A percentile compares a stretch with the other conserved stretches of the same genome.
Evolutionary conservation across 2,888 invertebrate genomes (phyloP).

Genomic region (Salticus scenicus): DNA sequence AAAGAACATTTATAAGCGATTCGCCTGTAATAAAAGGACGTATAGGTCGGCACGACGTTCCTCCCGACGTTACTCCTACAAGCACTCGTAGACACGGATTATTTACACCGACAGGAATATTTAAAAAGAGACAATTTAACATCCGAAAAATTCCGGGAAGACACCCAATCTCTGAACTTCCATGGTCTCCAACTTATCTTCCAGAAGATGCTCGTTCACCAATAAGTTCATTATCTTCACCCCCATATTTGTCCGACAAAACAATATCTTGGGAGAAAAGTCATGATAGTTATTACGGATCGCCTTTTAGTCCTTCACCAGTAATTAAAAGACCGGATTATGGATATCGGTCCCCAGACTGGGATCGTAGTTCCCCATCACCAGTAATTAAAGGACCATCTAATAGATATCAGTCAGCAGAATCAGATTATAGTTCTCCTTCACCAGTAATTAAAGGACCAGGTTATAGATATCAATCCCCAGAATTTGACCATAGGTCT

Average conservation of each 20-base stretch:
- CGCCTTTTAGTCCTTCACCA: no score
- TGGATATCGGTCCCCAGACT: no score
- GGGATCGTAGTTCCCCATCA: not conserved
- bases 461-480: not conserved
- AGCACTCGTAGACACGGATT: not conserved
- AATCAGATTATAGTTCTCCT: not conserved
- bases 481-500: no score
- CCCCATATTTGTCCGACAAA: not conserved
- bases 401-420: not conserved
- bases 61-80: constrained; percentile 3
- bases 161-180: not conserved
- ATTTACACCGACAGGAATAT: constrained; percentile 31
- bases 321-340: no score
- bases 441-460: constrained; percentile 1
- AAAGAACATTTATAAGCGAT: no score
- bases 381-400: not conserved
- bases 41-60: not conserved
- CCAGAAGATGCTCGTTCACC: not conserved
- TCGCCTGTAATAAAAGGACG: no score
- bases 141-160: not conserved
- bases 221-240: not conserved
- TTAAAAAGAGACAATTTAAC: not conserved
- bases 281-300: no score
- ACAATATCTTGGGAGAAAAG: not conserved
- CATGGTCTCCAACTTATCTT: not conserved